Evolutionary conservation across 2,888 invertebrate species (phyloP), one percentile per base, ranked within the genome.

Genomic region (Apotomis turbidana): DNA sequence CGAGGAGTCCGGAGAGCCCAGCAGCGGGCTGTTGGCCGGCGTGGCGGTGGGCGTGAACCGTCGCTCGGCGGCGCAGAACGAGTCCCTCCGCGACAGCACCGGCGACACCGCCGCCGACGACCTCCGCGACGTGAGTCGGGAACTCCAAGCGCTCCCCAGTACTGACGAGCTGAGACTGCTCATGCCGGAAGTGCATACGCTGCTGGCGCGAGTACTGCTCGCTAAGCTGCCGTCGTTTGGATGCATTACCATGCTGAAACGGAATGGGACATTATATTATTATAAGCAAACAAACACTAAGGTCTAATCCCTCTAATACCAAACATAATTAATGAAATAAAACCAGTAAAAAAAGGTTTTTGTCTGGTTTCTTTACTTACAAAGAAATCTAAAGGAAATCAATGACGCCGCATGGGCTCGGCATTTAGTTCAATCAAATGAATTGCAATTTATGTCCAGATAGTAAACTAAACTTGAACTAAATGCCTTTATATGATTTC

Each of bases 1-100:
- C 15, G 95, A 88, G 10, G 83, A 74, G 88, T 80, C 95, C 2
- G 93, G 96, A 46, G 95, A 92, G 55, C 95, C 95, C 52, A 93
- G 88, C 79, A 96, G 95, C 1, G 97, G 97, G 83, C 97, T 97
- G 87, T 98, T 98, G 83, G 97, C 97, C 1, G 98, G 98, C 5
- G 98, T 98, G 6, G 97, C 97, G 0, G 97, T 97, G 4, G 97
- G 97, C 6, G 97, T 95, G 86, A 94, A 97, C 44, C 95, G 95
- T 58, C 94, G 94, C 6, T 96, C 96, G 4, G 96, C 95, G 13
- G 97, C 96, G 70, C 96, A 96, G 76, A 97, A 96, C 3, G 97
- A 97, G 82, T 97, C 97, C 73, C 97, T 94, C 15, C 97, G 94
- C 71, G 97, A 97, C 67, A 95, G 90, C 69, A 93, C 93, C 46